phyloP scores from a whole-genome alignment of 1,140 invertebrate genomes.

The Tachypleus tridentatus region DNA sequence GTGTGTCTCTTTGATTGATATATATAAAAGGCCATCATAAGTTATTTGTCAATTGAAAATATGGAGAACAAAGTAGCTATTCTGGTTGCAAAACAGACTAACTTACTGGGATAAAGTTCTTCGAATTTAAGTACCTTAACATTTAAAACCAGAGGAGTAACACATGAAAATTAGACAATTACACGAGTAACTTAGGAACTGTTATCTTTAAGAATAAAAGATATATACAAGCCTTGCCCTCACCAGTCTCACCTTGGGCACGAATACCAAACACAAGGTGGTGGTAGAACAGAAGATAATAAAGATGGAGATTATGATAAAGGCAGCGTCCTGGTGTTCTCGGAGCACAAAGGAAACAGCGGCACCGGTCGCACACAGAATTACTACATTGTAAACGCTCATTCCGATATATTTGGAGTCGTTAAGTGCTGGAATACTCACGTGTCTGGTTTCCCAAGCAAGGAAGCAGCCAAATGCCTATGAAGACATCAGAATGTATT shows the following conservation, averaged over 20 bases:
- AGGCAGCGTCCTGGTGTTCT: constrained; percentile 91
- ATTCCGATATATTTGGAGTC: constrained; percentile 74
- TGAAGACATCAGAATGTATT: constrained; percentile 11
- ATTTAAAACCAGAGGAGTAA: too few species aligned
- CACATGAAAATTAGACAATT: too few species aligned
- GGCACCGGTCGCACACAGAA: constrained; percentile 94
- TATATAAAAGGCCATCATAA: too few species aligned
- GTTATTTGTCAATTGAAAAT: too few species aligned
- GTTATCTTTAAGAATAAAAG: constrained; percentile 1
- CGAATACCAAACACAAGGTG: constrained; percentile 96
- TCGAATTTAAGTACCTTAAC: too few species aligned
- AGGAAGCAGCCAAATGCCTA: constrained; percentile 97
- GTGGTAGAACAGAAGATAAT: constrained; percentile 98
- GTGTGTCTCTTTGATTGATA: too few species aligned
- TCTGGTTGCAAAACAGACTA: too few species aligned
- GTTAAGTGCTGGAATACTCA: constrained; percentile 94
- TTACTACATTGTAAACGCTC: constrained; percentile 97
- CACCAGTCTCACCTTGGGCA: constrained; percentile 65
- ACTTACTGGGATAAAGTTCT: too few species aligned
- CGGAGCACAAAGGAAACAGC: constrained; percentile 83
- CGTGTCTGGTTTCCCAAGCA: constrained; percentile 97
- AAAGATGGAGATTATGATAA: constrained; percentile 91
- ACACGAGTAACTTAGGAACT: background rate
- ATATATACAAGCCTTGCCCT: background rate
- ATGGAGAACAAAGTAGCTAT: too few species aligned